Percentiles rank a stretch among this genome's conserved stretches.
Evolutionary conservation across 2,888 invertebrate species (phyloP).

Genomic region (Dynastes hyllus): DNA sequence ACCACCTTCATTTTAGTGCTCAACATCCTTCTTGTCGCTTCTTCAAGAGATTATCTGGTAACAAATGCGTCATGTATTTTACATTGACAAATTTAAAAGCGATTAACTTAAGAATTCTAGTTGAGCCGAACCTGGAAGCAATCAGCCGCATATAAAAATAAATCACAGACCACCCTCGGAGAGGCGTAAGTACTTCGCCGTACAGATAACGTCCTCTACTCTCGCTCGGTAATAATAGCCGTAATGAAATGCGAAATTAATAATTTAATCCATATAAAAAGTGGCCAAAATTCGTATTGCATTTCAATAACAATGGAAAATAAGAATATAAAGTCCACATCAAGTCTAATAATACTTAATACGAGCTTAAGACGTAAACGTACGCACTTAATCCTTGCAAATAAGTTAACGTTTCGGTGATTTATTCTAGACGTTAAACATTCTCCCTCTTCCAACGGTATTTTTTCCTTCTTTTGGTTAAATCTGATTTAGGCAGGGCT

Average conservation of each 20-base stretch:
- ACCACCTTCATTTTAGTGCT: background rate
- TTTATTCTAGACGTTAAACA: constrained; percentile 48
- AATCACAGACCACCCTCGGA: constrained; percentile 10
- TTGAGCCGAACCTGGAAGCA: constrained; percentile 6
- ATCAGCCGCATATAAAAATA: background rate
- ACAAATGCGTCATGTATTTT: background rate
- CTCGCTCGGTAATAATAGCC: background rate
- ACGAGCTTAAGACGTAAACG: constrained; percentile 52
- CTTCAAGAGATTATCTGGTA: background rate
- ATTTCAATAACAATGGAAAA: constrained; percentile 49
- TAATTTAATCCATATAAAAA: constrained; percentile 52
- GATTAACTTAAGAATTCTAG: background rate
- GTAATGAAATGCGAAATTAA: constrained; percentile 52
- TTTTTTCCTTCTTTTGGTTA: constrained; percentile 40
- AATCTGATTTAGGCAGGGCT: constrained; percentile 54
- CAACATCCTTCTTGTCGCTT: background rate
- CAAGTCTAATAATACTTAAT: constrained; percentile 52
- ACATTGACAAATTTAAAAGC: constrained; percentile 19
- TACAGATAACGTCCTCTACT: background rate
- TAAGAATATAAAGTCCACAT: constrained; percentile 44
- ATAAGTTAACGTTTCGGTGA: constrained; percentile 52
- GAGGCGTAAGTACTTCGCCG: background rate
- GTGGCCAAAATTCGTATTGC: constrained; percentile 44
- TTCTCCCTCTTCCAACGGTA: constrained; percentile 9
- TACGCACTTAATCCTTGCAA: constrained; percentile 54